Base-by-base conservation (phyloP, 2,888 invertebrate species). In the Tholera decimalis region DNA sequence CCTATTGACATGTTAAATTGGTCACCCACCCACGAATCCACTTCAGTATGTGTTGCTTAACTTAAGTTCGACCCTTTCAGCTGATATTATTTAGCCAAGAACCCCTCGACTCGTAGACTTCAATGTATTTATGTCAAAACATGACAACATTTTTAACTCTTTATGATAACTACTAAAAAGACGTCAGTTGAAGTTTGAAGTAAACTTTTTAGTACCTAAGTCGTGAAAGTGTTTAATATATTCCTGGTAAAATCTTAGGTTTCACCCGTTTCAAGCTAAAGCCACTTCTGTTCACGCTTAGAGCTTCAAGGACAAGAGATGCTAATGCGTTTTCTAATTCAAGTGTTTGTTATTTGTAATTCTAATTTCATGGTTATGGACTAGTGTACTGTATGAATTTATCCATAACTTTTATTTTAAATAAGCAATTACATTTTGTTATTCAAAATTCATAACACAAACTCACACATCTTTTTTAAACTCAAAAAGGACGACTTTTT, bases 191-290 rank as follows among this genome's bases (percentile, higher is more conserved):
- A 35, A 15, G 15, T 35, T 15, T 35, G 15, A 0, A 8, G 15
- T n/a, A 3, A 3, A n/a, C 3, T 3, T 9, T 0, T 7, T 13
- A 37, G 13, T 22, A 13, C 30, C 11, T 15, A 7, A 22, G 13
- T 24, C 26, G 44, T 51, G 37, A 63, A 63, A 71, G 41, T 53
- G 26, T 3, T 1, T 37, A 53, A 57, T 57, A 37, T 56, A 70
- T 62, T 56, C 56, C 20, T 33, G 35, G 37, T 26, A 63, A 47
- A 63, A 46, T 24, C 13, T 37, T 7, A 47, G 15, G 18, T 51
- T 51, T 62, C 35, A 30, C 24, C 15, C 4, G 44, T 30, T 37
- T 26, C 28, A 37, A 22, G 22, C 28, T 20, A n/a, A 43, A 51
- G 20, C 0, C 13, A 44, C 33, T 53, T 46, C n/a, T 37, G 46